A percentile compares a stretch with the other conserved stretches of the same genome.
These are phyloP conservation scores for Aphodius granarius DNA, from an alignment of 2,888 invertebrate species.

Conservation along the genomic window DNA sequence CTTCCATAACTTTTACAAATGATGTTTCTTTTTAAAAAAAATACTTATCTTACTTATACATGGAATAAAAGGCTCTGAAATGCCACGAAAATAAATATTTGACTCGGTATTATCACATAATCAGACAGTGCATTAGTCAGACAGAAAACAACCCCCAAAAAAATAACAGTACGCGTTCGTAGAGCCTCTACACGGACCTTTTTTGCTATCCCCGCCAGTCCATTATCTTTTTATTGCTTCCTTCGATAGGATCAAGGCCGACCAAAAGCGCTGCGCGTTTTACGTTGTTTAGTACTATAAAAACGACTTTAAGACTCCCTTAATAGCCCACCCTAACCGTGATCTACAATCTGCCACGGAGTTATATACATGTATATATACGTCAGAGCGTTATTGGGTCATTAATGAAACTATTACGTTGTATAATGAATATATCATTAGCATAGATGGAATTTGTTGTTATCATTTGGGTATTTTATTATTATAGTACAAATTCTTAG, in stretches of 20 bases:
- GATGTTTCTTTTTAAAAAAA: no score
- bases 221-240: background rate
- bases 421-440: background rate
- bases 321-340: background rate
- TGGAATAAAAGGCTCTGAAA: no score
- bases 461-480: background rate
- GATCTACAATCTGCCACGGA: background rate
- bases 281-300: background rate
- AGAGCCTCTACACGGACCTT: background rate
- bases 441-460: background rate
- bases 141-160: background rate
- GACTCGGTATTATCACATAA: no score
- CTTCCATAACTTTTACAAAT: no score
- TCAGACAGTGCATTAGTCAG: background rate
- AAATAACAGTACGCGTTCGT: background rate
- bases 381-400: background rate
- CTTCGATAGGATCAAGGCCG: background rate
- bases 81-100: no score
- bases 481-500: no score
- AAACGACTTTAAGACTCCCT: background rate
- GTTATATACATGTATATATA: background rate
- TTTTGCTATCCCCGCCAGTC: background rate
- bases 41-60: no score
- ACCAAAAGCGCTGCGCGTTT: background rate
- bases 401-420: background rate